phyloP scores from a whole-genome alignment of 1,140 invertebrate species.

The Aphidius gifuensis region DNA sequence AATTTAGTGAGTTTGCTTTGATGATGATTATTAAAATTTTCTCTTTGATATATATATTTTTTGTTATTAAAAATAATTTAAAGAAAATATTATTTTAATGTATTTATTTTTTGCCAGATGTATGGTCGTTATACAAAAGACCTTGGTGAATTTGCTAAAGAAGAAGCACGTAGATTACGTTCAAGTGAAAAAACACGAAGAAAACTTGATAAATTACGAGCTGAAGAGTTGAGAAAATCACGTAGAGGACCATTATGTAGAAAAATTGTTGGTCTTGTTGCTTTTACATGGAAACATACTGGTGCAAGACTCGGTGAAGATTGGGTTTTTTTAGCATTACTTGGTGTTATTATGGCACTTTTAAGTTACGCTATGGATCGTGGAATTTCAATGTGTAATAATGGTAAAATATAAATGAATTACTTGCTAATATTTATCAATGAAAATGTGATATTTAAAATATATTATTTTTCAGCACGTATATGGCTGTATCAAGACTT shows the following conservation, averaged over 20 bases:
- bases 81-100: conserved; percentile 2
- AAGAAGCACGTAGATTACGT: conserved; percentile 79
- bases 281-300: conserved; percentile 78
- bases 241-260: conserved; percentile 54
- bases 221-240: conserved; percentile 58
- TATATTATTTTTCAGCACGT: conserved; percentile 64
- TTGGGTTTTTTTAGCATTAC: conserved; percentile 92
- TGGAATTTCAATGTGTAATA: conserved; percentile 92
- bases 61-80: conserved; percentile 3
- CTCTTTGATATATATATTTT: background rate
- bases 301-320: conserved; percentile 90
- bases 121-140: conserved; percentile 96
- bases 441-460: conserved; percentile 15
- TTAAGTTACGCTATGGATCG: conserved; percentile 95
- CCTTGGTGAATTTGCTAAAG: conserved; percentile 87
- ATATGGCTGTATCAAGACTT: conserved; percentile 90
- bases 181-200: conserved; percentile 68
- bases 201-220: conserved; percentile 70
- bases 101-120: conserved; percentile 69
- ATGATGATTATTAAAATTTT: background rate
- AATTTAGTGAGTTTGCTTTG: too few species aligned
- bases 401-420: conserved; percentile 59
- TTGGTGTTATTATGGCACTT: conserved; percentile 94
- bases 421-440: background rate
- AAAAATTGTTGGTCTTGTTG: conserved; percentile 50